Evolutionary conservation across 2,113 vertebrate species (phyloP), one percentile per base, ranked within the genome.

Genomic region (Vulpes vulpes): DNA sequence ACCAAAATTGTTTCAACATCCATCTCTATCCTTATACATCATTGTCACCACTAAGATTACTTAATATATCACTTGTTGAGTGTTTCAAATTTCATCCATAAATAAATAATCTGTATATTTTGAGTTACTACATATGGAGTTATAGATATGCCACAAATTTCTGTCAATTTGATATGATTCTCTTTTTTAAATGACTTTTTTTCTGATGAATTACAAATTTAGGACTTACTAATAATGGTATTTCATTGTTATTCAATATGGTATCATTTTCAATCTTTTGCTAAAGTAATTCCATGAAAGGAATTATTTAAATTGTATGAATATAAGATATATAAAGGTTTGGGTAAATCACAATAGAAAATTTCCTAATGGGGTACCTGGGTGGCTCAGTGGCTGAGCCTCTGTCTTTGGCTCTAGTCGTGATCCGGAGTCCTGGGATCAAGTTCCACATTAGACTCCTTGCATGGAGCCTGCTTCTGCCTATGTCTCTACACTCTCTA

Each of bases 241-340:
- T 94, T 82, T 95, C 69, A 35, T 35, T 85, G 12, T 78, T 78
- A 89, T 55, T 88, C 92, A 87, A 88, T 51, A 35, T 83, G 27
- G 67, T 79, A 60, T 74, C 2, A 35, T 43, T 89, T 76, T 3
- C 12, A 95, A 71, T 14, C 15, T 1, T 84, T 90, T 91, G 5
- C 10, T 85, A 73, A 89, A 89, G 4, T 60, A 82, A 94, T 67
- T 80, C 38, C 1, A 55, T 23, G 38, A 89, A 94, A 92, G 11
- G 12, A 69, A 15, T 71, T 65, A 79, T 82, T 71, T 7, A 71
- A 71, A 51, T 83, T 69, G 10, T 53, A 43, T 30, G 2, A 81
- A 27, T 73, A 85, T 51, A 57, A 7, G 80, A 16, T 43, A 23
- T 53, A 43, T 17, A 74, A 12, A 86, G 38, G n/a, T 65, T 81